Base-by-base conservation (phyloP, 1,140 invertebrate genomes). In the Camponotus pennsylvanicus region DNA sequence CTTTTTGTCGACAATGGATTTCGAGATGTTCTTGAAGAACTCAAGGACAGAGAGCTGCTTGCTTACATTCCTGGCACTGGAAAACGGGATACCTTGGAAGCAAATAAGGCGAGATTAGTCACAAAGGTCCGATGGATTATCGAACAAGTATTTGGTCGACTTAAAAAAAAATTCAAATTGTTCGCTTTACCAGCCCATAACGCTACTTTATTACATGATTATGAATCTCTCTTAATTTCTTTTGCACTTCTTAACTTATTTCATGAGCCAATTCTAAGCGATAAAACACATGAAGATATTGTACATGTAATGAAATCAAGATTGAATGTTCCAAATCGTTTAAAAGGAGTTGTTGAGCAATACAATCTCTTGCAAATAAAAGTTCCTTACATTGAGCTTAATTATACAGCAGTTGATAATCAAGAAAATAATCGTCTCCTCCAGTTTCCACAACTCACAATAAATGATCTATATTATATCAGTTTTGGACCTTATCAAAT, bases 151-250 rank as follows among this genome's bases (percentile, higher is more conserved):
- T 71, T 71, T 21, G 69, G 49, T 32, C 1, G 49, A n/a, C 2
- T 71, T 7, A 71, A 71, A 32, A 55, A n/a, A 3, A 71, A 55
- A n/a, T 71, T 71, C 6, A 75, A 75, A 5, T 59, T 59, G 6
- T 75, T 27, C 27, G 27, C 27, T 27, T 27, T 27, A 27, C 27
- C 27, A 27, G 27, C 27, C 27, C 40, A 42, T 75, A 13, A 18
- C 27, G 34, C 34, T 34, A 55, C 34, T 0, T 27, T 34, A 71
- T 45, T 8, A 11, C 55, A 0, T 1, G 27, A 71, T 34, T 40
- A 21, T 11, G 45, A 71, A 32, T 59, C 4, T 11, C 18, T 59
- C 0, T 6, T 21, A 15, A 52, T 34, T n/a, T 45, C 69, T 71
- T 71, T 71, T 71, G 3, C 27, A 21, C 15, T 71, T 37, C 0